Evolutionary conservation across 2,113 vertebrate genomes (phyloP).

Genomic region (Myocastor coypus): DNA sequence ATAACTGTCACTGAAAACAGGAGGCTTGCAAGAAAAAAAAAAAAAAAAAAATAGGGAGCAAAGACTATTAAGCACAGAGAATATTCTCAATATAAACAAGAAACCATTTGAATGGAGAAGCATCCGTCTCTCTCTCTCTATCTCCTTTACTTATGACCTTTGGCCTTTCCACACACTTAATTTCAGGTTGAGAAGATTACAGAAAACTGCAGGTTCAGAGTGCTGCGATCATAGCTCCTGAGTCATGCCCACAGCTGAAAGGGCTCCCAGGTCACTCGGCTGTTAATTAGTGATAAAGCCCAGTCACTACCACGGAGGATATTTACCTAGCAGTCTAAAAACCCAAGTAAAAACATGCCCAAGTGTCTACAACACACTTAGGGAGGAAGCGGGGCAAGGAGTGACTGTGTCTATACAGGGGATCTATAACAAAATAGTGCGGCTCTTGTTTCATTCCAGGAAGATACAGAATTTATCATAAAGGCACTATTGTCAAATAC

Average conservation of each 20-base stretch:
- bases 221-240: not conserved
- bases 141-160: conserved; percentile 53
- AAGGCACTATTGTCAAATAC: not conserved
- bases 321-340: not conserved
- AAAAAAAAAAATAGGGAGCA: not conserved
- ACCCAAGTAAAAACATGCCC: not conserved
- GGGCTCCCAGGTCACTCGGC: not conserved
- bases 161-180: conserved; percentile 54
- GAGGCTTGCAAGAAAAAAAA: not conserved
- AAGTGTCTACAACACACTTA: accelerated
- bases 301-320: not conserved
- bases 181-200: conserved; percentile 41
- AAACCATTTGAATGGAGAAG: not conserved
- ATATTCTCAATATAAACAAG: not conserved
- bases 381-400: not conserved
- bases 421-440: not conserved
- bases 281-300: not conserved
- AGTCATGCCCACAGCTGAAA: conserved; percentile 53
- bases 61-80: not conserved
- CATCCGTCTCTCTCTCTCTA: not conserved
- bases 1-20: not conserved
- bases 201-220: not conserved
- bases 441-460: not conserved
- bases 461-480: not conserved
- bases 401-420: not conserved